These are phyloP conservation scores for Cepphus grylle DNA, from an alignment of 2,113 vertebrate species.

Conservation along the genomic window DNA sequence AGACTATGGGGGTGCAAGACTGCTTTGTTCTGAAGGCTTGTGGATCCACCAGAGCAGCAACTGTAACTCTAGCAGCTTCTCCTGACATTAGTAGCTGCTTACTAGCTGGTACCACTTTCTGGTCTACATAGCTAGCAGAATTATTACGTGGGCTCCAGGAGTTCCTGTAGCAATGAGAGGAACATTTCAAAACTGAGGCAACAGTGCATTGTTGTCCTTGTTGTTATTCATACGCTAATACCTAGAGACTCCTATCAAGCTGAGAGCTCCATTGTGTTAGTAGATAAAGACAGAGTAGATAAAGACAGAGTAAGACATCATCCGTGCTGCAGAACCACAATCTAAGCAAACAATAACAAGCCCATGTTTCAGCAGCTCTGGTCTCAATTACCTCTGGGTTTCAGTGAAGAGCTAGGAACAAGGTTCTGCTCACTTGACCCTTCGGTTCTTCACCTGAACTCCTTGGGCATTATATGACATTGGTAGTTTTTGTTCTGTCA, in stretches of 20 bases:
- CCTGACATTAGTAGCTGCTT: not conserved
- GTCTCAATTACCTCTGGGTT: not conserved
- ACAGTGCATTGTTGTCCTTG: not conserved
- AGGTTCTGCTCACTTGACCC: not conserved
- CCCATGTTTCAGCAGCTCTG: not conserved
- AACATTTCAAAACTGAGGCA: not conserved
- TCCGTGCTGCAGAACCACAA: not conserved
- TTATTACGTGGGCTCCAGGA: not conserved
- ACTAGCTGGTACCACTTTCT: not conserved
- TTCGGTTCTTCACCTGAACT: not conserved
- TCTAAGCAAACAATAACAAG: not conserved
- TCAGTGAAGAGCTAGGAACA: not conserved
- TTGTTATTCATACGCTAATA: accelerated
- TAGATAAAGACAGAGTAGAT: not conserved
- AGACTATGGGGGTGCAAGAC: not conserved
- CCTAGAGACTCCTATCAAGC: not conserved
- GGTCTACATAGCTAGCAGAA: not conserved
- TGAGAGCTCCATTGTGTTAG: not conserved
- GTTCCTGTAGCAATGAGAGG: not conserved
- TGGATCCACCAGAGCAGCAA: not conserved
- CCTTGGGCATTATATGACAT: not conserved
- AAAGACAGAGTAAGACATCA: not conserved
- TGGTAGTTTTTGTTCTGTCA: not conserved
- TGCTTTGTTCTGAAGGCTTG: not conserved
- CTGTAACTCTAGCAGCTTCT: not conserved